Base-by-base conservation (phyloP, 2,888 invertebrate genomes). In the Hemicrepidius hirtus region DNA sequence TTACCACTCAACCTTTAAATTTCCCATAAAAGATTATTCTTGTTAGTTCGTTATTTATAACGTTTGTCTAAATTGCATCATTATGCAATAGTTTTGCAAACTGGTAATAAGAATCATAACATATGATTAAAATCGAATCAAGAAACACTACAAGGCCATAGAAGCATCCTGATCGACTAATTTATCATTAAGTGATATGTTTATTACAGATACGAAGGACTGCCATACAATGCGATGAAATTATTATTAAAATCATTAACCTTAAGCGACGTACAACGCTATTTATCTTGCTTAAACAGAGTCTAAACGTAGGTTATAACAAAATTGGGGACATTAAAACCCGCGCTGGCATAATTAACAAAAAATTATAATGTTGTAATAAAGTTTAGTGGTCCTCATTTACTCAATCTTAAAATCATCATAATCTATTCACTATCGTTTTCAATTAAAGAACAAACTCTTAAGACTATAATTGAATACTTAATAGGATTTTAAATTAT, bases 111-210 rank as follows among this genome's bases (percentile, higher is more conserved):
- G 49, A 28, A 63, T 20, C 49, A 49, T 57, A 70, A 59, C 57
- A 37, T 70, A 59, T 65, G 65, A 70, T 70, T 70, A 70, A 64
- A 70, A 70, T 65, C 64, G 62, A 70, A 70, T 70, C 57, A 70
- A 64, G 59, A 18, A 64, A 65, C 18, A 35, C 44, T 20, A 46
- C 57, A 70, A 70, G 70, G 70, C 57, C 57, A 16, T 37, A 7
- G 64, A 57, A 65, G 57, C 59, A 64, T 70, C 70, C 46, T 65
- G 57, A 70, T 70, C 64, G 21, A 13, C 70, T 70, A 70, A 70
- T 64, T 70, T 49, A 59, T 65, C 59, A 64, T 65, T 70, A 70
- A 70, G 70, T 65, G 64, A 70, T 65, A 64, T 70, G 70, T 70
- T 70, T 64, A 70, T 68, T 24, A 62, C 21, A 44, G 28, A 44